Evolutionary conservation across 2,888 invertebrate genomes (phyloP), one percentile per base, ranked within the genome.

Genomic region (Minunthozetes semirufus): DNA sequence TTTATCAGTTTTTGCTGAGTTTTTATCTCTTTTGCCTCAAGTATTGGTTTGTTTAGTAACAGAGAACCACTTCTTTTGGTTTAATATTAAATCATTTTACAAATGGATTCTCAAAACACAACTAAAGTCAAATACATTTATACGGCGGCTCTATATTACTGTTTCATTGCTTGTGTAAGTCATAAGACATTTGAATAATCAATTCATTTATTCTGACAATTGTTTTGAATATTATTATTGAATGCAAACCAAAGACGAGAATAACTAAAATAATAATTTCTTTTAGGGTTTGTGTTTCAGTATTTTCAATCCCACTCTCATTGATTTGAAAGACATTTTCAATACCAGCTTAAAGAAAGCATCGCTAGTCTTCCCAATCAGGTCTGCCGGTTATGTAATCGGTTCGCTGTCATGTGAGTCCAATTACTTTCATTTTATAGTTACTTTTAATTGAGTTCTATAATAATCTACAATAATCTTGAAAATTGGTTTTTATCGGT

Each of bases 241-340:
- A 25, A 17, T 25, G 29, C 15, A 38, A 38, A 25, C 33, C 15
- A 19, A 29, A 42, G 8, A 50, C 13, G 11, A 29, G 15, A n/a
- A 72, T 29, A 27, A 27, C 6, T 17, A 5, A 22, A 56, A 25
- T 15, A 42, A 68, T 38, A 2, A 48, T 73, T 48, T 66, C 22
- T 33, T 48, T 68, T 25, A 74, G 74, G 74, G 74, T n/a, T 59
- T 74, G 19, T 74, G 74, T 59, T 72, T 46, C 17, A 70, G 70
- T n/a, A 74, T 74, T 25, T 74, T 74, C 29, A 74, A 74, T 68
- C 74, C 74, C 11, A 74, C 74, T n/a, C 42, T 74, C 27, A 48
- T 74, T 42, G 48, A 74, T 25, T 42, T 74, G 19, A 70, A 50
- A 19, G 46, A 59, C 27, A 29, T 74, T 1, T 74, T 74, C 38